Conservation (phyloP, 2,797 vertebrate species). For the Lophotriccus pileatus region DNA sequence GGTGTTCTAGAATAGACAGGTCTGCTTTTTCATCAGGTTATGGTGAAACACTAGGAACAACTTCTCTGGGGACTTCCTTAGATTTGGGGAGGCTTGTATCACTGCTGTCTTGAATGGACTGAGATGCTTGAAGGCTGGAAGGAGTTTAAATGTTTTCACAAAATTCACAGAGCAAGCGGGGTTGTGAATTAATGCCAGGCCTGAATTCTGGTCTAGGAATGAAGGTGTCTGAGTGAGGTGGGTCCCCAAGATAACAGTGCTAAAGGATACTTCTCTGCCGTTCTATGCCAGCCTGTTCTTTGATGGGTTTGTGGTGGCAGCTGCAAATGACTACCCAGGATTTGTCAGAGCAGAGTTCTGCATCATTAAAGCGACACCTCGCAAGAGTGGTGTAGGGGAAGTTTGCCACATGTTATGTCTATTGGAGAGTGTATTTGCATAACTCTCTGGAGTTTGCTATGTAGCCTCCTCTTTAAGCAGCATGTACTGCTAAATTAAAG, state of each 20-base stretch:
- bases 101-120: not conserved
- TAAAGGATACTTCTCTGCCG: not conserved
- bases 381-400: rapidly evolving
- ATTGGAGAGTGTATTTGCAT: not conserved
- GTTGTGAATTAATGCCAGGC: not conserved
- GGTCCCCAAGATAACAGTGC: rapidly evolving
- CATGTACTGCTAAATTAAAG: not conserved
- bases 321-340: not conserved
- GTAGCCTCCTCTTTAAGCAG: not conserved
- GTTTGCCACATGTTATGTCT: not conserved
- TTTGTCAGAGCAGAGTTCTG: not conserved
- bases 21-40: not conserved
- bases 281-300: not conserved
- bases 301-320: not conserved
- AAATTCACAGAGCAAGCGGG: not conserved
- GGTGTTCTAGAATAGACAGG: not conserved
- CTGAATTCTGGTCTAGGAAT: not conserved
- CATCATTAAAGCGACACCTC: not conserved
- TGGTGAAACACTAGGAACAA: not conserved
- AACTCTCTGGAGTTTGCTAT: not conserved
- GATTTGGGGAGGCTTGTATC: not conserved
- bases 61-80: not conserved
- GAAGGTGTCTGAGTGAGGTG: not conserved
- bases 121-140: not conserved
- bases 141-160: not conserved